Evolutionary conservation across 1,140 invertebrate species (phyloP), one percentile per base, ranked within the genome.

Genomic region (Lucilia sericata): DNA sequence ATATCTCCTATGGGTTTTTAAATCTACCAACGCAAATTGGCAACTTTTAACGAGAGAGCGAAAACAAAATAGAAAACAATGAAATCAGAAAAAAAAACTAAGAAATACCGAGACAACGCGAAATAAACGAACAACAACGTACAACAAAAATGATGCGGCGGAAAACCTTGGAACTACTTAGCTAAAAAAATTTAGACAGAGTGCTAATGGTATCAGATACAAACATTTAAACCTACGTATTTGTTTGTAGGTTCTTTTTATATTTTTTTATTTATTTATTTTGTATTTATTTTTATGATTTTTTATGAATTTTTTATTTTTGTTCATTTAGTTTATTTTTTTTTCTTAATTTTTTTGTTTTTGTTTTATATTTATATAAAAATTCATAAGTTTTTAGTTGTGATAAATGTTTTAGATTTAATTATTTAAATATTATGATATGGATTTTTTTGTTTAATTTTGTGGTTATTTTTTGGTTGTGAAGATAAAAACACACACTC

Each of bases 161-260:
- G 76, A 47, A 80, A 80, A 80, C 76, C 76, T 80, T 80, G 76
- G 76, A 80, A 51, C 76, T 25, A 51, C n/a, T 19, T 25, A 80
- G 76, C 76, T 49, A 80, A 78, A 47, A 49, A 49, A 49, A 51
- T 80, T 80, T 80, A 49, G 42, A 70, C 65, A 25, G 25, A 30
- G 42, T 80, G 47, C 42, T 49, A 80, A 80, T 80, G 42, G 76
- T 49, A 78, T 8, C 42, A 78, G 17, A 78, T 14, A 78, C 17
- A 78, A n/a, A 78, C 14, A 78, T 47, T 42, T 78, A 78, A 9
- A 78, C 19, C 14, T 78, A 49, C 42, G 14, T 78, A 25, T 19
- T 21, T 80, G 10, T 49, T 51, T 80, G 49, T 51, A 42, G 13
- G 14, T 60, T 60, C n/a, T 60, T 60, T 60, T 60, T 60, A 42